These are phyloP conservation scores for Platerodrilus igneus DNA, from an alignment of 2,888 invertebrate genomes.

Conservation along the genomic window DNA sequence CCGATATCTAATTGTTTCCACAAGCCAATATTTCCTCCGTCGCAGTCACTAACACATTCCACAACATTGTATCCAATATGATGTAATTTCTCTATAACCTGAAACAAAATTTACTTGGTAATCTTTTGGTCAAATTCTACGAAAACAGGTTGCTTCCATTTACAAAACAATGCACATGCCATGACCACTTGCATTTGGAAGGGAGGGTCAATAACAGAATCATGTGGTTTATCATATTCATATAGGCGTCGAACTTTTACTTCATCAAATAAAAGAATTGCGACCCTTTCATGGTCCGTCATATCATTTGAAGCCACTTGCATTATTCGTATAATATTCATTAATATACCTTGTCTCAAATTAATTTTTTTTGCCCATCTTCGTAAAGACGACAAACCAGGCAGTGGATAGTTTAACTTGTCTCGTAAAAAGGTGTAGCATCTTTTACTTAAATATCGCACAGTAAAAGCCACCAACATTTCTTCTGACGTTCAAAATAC, in stretches of 20 bases:
- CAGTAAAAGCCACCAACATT: slow-evolving; percentile 17
- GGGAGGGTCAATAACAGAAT: slow-evolving; percentile 24
- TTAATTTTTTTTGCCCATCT: slow-evolving; percentile 14
- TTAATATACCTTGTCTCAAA: slow-evolving; percentile 13
- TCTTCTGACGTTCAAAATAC: slow-evolving; percentile 18
- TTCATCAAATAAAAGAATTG: slow-evolving; percentile 19
- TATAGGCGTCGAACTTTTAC: slow-evolving; percentile 13
- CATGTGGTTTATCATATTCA: slow-evolving; percentile 11
- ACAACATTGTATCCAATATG: too few relatives aligned
- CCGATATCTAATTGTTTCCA: too few relatives aligned
- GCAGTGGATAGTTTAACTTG: slow-evolving; percentile 13
- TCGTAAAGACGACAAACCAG: slow-evolving; percentile 12
- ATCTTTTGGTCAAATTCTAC: slow-evolving; percentile 35
- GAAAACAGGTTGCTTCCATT: slow-evolving; percentile 33
- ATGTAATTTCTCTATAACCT: slow-evolving; percentile 26
- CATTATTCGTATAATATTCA: slow-evolving; percentile 14
- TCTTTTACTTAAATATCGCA: slow-evolving; percentile 22
- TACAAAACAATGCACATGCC: slow-evolving; percentile 26
- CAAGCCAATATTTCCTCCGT: too few relatives aligned
- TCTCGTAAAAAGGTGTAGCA: slow-evolving; percentile 17
- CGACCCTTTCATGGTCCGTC: slow-evolving; percentile 12
- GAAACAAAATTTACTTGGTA: slow-evolving; percentile 26
- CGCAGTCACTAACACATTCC: too few relatives aligned
- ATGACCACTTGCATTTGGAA: slow-evolving; percentile 32
- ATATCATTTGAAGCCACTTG: slow-evolving; percentile 15